Percentiles rank a stretch among this genome's conserved stretches.
Conservation (phyloP, 2,113 vertebrate species). For the Haemorhous mexicanus region DNA sequence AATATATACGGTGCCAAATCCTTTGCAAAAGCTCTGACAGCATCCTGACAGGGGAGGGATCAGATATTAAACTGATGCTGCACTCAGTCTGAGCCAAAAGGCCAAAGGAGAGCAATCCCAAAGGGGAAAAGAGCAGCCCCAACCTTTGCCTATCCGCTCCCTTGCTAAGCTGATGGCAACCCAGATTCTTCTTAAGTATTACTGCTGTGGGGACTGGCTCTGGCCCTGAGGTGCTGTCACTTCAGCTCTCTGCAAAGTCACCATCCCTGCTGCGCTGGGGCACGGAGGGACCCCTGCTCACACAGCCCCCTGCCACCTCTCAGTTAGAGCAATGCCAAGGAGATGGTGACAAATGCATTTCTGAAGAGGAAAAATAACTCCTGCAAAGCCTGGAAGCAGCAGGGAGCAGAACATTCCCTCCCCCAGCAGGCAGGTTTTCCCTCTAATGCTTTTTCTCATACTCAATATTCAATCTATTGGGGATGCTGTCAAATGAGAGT, state of each 20-base stretch:
- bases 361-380: not conserved
- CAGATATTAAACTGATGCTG: not conserved
- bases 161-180: not conserved
- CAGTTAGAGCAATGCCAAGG: not conserved
- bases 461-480: not conserved
- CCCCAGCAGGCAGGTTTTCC: not conserved
- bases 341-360: not conserved
- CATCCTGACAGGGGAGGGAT: not conserved
- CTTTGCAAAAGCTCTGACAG: not conserved
- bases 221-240: not conserved
- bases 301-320: not conserved
- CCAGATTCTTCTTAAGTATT: not conserved
- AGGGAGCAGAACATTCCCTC: not conserved
- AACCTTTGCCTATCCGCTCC: not conserved
- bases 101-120: not conserved
- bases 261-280: fast-evolving
- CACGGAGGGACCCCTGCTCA: not conserved
- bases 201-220: not conserved
- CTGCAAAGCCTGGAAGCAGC: not conserved
- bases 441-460: not conserved
- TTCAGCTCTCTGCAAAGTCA: not conserved
- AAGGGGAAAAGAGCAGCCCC: not conserved
- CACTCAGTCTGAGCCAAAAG: not conserved
- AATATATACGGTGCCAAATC: not conserved
- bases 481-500: not conserved